Evolutionary conservation across 1,140 invertebrate genomes (phyloP).

Genomic region (Ips typographus): DNA sequence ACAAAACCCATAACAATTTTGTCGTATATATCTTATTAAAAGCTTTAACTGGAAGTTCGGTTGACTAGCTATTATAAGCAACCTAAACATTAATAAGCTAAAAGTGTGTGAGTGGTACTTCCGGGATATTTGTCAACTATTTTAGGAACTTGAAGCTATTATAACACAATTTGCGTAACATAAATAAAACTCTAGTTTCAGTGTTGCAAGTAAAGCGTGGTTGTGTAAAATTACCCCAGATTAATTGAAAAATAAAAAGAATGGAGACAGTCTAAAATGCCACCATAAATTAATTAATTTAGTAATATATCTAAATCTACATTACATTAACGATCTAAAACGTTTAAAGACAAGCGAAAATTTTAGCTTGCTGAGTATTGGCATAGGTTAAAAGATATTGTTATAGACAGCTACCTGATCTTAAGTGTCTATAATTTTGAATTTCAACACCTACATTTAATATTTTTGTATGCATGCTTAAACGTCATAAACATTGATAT

Average conservation of each 20-base stretch:
- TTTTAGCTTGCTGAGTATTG: constrained; percentile 39
- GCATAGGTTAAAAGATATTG: constrained; percentile 14
- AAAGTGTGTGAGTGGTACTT: constrained; percentile 21
- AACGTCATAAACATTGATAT: constrained; percentile 44
- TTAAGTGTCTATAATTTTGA: constrained; percentile 24
- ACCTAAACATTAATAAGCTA: constrained; percentile 27
- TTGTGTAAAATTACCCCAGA: constrained; percentile 21
- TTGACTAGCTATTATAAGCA: constrained; percentile 29
- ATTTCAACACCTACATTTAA: constrained; percentile 43
- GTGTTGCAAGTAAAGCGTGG: too few relatives aligned
- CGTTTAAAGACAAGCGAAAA: constrained; percentile 36
- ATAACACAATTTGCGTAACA: constrained; percentile 14
- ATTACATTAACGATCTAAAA: constrained; percentile 33
- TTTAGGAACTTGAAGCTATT: constrained; percentile 44
- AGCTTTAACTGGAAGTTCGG: constrained; percentile 32
- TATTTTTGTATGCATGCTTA: constrained; percentile 41
- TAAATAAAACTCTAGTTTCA: neutral
- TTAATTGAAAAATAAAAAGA: constrained; percentile 27
- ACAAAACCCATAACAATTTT: constrained; percentile 39
- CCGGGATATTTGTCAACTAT: constrained; percentile 34
- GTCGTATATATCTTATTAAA: constrained; percentile 24
- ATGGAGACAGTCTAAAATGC: constrained; percentile 43
- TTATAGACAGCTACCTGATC: constrained; percentile 22
- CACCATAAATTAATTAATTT: constrained; percentile 37
- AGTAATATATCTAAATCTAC: constrained; percentile 40